Evolutionary conservation across 2,113 vertebrate genomes (phyloP).

Genomic region (Zapornia atra): DNA sequence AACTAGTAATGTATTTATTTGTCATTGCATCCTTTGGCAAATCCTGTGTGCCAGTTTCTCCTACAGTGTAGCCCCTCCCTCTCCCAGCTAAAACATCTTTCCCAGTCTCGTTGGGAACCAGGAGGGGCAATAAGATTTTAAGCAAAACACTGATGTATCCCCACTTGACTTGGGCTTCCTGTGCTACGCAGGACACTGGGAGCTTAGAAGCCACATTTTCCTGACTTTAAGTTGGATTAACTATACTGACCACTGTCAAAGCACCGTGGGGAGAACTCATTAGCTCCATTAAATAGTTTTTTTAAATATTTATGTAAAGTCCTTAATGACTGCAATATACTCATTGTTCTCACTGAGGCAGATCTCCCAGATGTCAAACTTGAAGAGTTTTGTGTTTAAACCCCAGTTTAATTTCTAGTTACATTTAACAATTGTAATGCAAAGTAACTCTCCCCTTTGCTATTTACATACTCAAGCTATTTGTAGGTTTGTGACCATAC

Average conservation of each 20-base stretch:
- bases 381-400: neutral
- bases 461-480: neutral
- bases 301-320: neutral
- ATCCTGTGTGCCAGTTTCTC: neutral
- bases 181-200: neutral
- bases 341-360: neutral
- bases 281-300: neutral
- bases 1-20: neutral
- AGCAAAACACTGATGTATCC: neutral
- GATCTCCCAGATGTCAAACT: neutral
- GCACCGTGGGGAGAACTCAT: neutral
- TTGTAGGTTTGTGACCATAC: neutral
- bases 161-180: neutral
- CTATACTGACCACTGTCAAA: neutral
- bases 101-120: neutral
- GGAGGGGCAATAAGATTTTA: neutral
- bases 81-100: neutral
- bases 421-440: neutral
- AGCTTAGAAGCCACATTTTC: neutral
- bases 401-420: neutral
- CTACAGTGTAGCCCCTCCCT: neutral
- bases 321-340: neutral
- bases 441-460: neutral
- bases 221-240: neutral
- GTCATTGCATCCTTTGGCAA: neutral